A percentile compares a stretch with the other conserved stretches of the same genome.
These are phyloP conservation scores for Conops quadrifasciatus DNA, from an alignment of 2,888 invertebrate genomes.

Conservation along the genomic window DNA sequence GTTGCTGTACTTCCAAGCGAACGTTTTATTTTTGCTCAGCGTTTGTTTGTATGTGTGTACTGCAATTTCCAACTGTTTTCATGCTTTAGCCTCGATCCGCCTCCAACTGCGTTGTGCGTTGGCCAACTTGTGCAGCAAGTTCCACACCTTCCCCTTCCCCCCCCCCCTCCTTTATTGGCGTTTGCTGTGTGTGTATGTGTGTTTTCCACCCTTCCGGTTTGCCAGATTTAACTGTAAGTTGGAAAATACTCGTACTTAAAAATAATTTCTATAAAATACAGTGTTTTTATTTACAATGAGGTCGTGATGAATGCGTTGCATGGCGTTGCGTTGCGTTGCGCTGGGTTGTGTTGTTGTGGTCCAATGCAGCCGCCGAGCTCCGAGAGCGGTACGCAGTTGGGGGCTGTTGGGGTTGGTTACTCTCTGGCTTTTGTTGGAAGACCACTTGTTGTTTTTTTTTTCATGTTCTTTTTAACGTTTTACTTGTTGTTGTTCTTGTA, in stretches of 20 bases:
- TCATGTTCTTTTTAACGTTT: no score
- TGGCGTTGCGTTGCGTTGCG: not conserved
- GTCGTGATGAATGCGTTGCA: constrained; percentile 8
- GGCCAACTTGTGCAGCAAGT: not conserved
- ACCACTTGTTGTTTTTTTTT: constrained; percentile 3
- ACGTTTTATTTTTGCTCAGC: no score
- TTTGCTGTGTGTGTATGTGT: no score
- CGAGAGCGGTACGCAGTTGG: not conserved
- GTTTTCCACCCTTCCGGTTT: not conserved
- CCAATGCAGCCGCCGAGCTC: not conserved
- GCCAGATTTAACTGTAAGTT: not conserved
- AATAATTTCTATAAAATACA: constrained; percentile 26
- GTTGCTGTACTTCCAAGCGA: constrained; percentile 49
- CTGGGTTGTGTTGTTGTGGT: no score
- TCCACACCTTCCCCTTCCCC: not conserved
- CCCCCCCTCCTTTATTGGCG: not conserved
- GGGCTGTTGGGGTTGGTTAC: not conserved
- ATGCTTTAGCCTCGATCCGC: constrained; percentile 41
- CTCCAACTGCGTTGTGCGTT: not conserved
- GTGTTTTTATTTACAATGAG: constrained; percentile 34
- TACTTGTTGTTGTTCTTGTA: not conserved
- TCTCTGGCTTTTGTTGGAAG: constrained; percentile 4
- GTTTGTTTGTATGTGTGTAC: no score
- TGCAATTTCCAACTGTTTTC: constrained; percentile 48
- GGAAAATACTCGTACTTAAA: not conserved